phyloP scores from a whole-genome alignment of 1,140 invertebrate species.

The Papilio polytes region DNA sequence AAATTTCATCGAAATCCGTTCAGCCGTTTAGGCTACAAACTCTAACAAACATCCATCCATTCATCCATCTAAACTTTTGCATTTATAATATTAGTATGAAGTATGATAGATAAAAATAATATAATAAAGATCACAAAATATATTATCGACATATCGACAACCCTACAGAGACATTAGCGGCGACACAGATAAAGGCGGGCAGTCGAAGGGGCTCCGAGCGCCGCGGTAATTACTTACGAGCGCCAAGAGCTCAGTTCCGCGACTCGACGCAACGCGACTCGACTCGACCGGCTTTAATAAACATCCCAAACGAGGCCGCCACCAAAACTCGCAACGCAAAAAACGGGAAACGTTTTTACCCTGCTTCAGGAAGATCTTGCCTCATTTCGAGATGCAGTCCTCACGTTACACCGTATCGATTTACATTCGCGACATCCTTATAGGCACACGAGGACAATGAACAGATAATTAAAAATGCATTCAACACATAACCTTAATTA shows the following conservation, averaged over 20 bases:
- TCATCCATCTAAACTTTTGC: too few species aligned
- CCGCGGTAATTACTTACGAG: constrained; percentile 29
- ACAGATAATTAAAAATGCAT: background rate
- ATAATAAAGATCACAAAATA: background rate
- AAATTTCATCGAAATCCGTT: too few species aligned
- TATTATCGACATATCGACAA: background rate
- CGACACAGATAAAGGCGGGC: constrained; percentile 31
- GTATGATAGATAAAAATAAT: background rate
- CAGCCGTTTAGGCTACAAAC: too few species aligned
- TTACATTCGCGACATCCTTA: background rate
- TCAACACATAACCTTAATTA: background rate
- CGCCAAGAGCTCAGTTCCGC: constrained; percentile 26
- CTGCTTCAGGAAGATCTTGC: constrained; percentile 14
- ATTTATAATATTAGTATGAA: too few species aligned
- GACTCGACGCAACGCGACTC: background rate
- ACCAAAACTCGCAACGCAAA: constrained; percentile 20
- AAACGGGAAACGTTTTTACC: constrained; percentile 32
- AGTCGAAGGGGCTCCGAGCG: constrained; percentile 33
- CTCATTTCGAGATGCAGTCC: background rate
- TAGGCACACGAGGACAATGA: background rate
- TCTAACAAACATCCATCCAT: too few species aligned
- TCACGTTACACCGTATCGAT: background rate
- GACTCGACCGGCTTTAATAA: constrained; percentile 22
- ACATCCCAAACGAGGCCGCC: constrained; percentile 18
- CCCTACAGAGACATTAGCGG: constrained; percentile 24